Base-by-base conservation (phyloP, 2,113 vertebrate species). In the Stigmatopora nigra region DNA sequence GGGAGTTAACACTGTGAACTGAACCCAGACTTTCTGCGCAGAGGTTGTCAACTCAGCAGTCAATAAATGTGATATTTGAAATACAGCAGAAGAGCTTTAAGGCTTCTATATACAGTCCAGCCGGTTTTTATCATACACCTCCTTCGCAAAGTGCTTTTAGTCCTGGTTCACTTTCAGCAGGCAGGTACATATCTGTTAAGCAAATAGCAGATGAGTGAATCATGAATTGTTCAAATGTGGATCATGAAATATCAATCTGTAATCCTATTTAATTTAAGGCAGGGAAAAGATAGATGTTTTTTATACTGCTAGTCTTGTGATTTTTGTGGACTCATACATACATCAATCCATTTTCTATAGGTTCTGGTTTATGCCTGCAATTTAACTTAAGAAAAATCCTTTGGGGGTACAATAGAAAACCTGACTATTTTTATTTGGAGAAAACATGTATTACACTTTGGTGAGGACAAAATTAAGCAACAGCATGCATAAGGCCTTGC, bases 101-200 rank as follows among this genome's bases (percentile, higher is more conserved):
- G 15, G 46, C 14, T 13, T 7, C 7, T 20, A 48, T 48, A 16
- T 48, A 2, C 22, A 31, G 13, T 56, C 22, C 53, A 31, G 22
- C 31, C 53, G 31, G 10, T 22, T 13, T 11, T 10, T 9, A 1
- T 83, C 75, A 81, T 3, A 20, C 62, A 0, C 47, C 1, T 1
- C 1, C 60, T 7, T 67, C 57, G 4, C 20, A 0, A 1, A 35
- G 1, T 9, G 46, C 63, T 11, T 60, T 70, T 0, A 9, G 16
- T 17, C 68, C 51, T 12, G 73, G 76, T 3, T 31, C 66, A 19
- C 38, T 49, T 5, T 4, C 15, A 0, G 69, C 66, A 7, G 61
- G 1, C 31, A 72, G 35, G 64, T 82, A 78, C 0, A 10, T 38
- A 1, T 68, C 73, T 82, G 73, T 69, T 38, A 63, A 44, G 45